Base-by-base conservation (phyloP, 2,888 invertebrate species). In the Dexiosoma caninum region DNA sequence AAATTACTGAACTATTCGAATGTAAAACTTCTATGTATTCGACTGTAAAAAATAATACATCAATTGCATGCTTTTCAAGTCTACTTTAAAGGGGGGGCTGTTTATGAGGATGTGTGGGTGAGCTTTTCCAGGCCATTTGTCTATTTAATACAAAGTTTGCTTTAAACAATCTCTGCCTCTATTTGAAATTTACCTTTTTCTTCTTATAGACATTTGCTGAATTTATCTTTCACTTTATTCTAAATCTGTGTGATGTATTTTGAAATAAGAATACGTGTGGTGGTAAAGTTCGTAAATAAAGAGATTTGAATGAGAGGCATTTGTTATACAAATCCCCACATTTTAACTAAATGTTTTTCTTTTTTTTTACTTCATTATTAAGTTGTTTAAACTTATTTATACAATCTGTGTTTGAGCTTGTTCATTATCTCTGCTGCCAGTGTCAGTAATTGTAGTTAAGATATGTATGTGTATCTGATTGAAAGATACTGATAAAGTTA, bases 111-210 rank as follows among this genome's bases (percentile, higher is more conserved):
- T 14, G 12, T 19, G 21, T 37, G 9, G 37, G 4, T 16, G 37
- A 35, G 23, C 9, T 19, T 67, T 59, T 75, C 14, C 49, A 51
- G 67, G n/a, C 53, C 60, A 62, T 69, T 69, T 37, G 23, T 37
- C 60, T 27, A 55, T 44, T 14, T 35, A 59, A 42, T 14, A 23
- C 67, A 21, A 59, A 60, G 55, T 75, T 79, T 69, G 40, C 14
- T 64, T 64, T 35, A 74, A 67, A 74, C 74, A 46, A 78, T 69
- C 60, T 74, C 53, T 32, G 21, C 60, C 35, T 42, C 27, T 35
- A 49, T 62, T 78, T 55, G 6, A 12, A 74, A 55, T 27, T 57
- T 60, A 53, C 53, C 35, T 55, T 60, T 46, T 37, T 21, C 4
- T 21, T 7, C 53, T 40, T 5, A 6, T 9, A 46, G n/a, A 35